Conservation (phyloP, 2,113 vertebrate genomes). For the Triplophysa dalaica region DNA sequence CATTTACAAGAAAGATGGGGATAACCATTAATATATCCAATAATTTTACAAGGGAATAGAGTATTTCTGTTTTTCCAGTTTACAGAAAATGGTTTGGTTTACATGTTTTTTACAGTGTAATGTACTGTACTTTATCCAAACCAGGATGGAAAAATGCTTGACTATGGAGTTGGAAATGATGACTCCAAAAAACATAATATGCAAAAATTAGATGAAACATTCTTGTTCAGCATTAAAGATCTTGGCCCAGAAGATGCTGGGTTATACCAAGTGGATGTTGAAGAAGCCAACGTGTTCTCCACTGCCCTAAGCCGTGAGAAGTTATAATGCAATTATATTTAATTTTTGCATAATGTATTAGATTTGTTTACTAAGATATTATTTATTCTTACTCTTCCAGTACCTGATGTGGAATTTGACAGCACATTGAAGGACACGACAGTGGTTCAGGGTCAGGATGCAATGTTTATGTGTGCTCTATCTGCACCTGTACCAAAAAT, state of each 20-base stretch:
- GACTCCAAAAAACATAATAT: slow-evolving; percentile 74
- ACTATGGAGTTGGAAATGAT: slow-evolving; percentile 67
- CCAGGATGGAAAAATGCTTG: slow-evolving; percentile 80
- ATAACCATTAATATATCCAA: too few relatives aligned
- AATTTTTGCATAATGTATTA: not conserved
- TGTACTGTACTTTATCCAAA: slow-evolving; percentile 4
- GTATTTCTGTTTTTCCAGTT: too few relatives aligned
- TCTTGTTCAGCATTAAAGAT: slow-evolving; percentile 79
- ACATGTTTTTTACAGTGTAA: not conserved
- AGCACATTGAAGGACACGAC: slow-evolving; percentile 65
- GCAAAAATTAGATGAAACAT: slow-evolving; percentile 73
- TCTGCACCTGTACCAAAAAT: slow-evolving; percentile 72
- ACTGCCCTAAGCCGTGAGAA: slow-evolving; percentile 78
- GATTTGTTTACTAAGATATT: not conserved
- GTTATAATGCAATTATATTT: not conserved
- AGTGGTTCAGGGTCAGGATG: slow-evolving; percentile 70
- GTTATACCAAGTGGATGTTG: slow-evolving; percentile 85
- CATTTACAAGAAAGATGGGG: too few relatives aligned
- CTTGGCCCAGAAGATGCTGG: slow-evolving; percentile 82
- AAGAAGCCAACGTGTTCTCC: slow-evolving; percentile 79
- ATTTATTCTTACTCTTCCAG: slow-evolving; percentile 60
- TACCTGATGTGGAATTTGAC: slow-evolving; percentile 74
- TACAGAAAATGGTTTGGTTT: too few relatives aligned
- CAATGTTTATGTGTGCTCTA: slow-evolving; percentile 76
- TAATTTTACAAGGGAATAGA: too few relatives aligned